phyloP scores from a whole-genome alignment of 2,888 invertebrate genomes.

The Acleris laterana region DNA sequence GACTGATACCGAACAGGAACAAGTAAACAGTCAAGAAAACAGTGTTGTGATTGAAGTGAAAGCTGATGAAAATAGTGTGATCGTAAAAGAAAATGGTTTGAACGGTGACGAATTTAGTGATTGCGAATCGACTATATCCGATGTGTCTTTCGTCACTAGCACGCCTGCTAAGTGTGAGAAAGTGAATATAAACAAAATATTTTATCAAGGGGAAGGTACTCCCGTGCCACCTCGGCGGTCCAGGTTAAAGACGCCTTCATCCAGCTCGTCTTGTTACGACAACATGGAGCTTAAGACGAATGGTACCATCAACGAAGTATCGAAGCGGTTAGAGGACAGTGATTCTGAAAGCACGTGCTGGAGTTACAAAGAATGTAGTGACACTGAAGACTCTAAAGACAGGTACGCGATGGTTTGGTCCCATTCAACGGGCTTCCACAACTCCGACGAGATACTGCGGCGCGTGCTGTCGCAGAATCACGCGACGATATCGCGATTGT shows the following conservation, averaged over 20 bases:
- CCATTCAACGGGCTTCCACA: conserved; percentile 77
- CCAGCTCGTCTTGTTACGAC: conserved; percentile 55
- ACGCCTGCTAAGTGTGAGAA: conserved; percentile 58
- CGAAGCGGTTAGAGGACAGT: conserved; percentile 58
- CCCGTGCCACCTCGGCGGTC: conserved; percentile 65
- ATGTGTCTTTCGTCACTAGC: conserved; percentile 66
- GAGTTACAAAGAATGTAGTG: conserved; percentile 77
- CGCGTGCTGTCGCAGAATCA: conserved; percentile 66
- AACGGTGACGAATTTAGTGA: conserved; percentile 60
- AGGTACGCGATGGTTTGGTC: conserved; percentile 75
- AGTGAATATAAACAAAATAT: conserved; percentile 53
- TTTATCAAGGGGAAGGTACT: conserved; percentile 55
- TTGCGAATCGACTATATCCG: conserved; percentile 62
- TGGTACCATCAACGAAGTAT: conserved; percentile 43
- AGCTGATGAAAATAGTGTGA: conserved; percentile 4
- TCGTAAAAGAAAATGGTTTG: conserved; percentile 39
- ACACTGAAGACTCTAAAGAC: conserved; percentile 56
- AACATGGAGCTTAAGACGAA: conserved; percentile 53
- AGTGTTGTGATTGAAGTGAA: conserved; percentile 6
- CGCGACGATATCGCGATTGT: conserved; percentile 69
- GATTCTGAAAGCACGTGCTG: conserved; percentile 78
- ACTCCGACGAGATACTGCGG: conserved; percentile 70
- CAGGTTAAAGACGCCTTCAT: conserved; percentile 59
- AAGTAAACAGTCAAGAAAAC: conserved; percentile 2
- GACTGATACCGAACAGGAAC: conserved; percentile 23